Conservation (phyloP, 2,113 vertebrate species). For the Synodontis membranacea region DNA sequence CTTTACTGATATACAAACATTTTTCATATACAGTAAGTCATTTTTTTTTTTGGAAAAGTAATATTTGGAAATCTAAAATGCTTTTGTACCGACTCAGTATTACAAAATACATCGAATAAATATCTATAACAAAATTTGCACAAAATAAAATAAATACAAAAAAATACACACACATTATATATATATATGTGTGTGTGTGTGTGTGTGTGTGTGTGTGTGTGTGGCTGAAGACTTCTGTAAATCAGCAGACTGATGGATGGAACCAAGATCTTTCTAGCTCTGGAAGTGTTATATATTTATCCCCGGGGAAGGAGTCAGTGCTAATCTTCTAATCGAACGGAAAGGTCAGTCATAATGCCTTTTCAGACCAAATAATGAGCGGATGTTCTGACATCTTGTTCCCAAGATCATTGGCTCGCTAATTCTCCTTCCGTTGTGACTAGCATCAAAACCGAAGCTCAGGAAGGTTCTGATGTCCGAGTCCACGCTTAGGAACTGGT, state of each 20-base stretch:
- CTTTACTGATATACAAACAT: too few species aligned
- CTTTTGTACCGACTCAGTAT: too few species aligned
- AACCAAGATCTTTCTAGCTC: not conserved
- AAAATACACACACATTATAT: too few species aligned
- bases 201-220: too few species aligned
- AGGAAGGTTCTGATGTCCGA: not conserved
- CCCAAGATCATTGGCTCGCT: not conserved
- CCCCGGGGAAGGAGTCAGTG: not conserved
- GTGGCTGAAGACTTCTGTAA: too few species aligned
- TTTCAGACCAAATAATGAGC: not conserved
- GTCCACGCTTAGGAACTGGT: not conserved
- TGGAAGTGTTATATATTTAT: not conserved
- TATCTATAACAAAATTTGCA: too few species aligned
- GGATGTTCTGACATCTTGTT: not conserved
- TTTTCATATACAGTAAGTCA: too few species aligned
- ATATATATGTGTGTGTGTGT: too few species aligned
- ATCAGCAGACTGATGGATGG: conserved; percentile 35
- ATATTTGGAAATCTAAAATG: too few species aligned
- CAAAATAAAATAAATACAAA: too few species aligned
- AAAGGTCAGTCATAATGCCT: conserved; percentile 16
- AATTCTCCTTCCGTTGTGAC: not conserved
- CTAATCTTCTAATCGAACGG: not conserved
- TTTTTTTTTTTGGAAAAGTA: too few species aligned
- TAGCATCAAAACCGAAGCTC: not conserved
- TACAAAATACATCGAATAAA: too few species aligned